Base-by-base conservation (phyloP, 2,888 invertebrate species). In the Bellardia pandia region DNA sequence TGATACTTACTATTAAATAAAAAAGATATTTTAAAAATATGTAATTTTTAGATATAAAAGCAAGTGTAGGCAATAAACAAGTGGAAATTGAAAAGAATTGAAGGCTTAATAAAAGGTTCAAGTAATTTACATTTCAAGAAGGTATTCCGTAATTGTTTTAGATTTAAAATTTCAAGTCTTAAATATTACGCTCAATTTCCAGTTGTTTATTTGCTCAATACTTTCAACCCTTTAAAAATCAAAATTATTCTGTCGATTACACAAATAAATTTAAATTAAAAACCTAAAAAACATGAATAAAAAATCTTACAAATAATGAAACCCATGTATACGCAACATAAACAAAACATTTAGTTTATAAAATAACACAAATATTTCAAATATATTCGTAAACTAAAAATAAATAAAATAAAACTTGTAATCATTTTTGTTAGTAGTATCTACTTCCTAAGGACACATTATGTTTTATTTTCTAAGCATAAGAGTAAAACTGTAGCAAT, bases 271-370 rank as follows among this genome's bases (percentile, higher is more conserved):
- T 51, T 23, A 40, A 48, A 40, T n/a, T 7, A 69, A 33, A 71
- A 69, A 37, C 16, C 11, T 51, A 4, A 45, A 45, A 8, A 53
- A 37, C 37, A 37, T 6, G 37, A 37, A n/a, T 56, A 74, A n/a
- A 42, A 60, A 42, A 53, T 71, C 58, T 51, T 58, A 84, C 60
- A 86, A 84, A 76, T 16, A 74, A 45, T 88, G 77, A 90, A 89
- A 92, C 91, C 90, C 90, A 90, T 90, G 92, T 92, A 92, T 92
- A 92, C 92, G 92, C 92, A 92, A 92, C 81, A 69, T 79, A 56
- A 48, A 86, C 85, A 82, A 77, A 79, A 79, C 87, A 90, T 88
- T 69, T 85, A 72, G 11, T 74, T 69, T 69, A 60, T 53, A 11
- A 64, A 82, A 80, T 51, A 76, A 56, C 75, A 74, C 30, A 71